A percentile compares a stretch with the other conserved stretches of the same genome.
Evolutionary conservation across 2,888 invertebrate species (phyloP).

Genomic region (Apantesis nais): DNA sequence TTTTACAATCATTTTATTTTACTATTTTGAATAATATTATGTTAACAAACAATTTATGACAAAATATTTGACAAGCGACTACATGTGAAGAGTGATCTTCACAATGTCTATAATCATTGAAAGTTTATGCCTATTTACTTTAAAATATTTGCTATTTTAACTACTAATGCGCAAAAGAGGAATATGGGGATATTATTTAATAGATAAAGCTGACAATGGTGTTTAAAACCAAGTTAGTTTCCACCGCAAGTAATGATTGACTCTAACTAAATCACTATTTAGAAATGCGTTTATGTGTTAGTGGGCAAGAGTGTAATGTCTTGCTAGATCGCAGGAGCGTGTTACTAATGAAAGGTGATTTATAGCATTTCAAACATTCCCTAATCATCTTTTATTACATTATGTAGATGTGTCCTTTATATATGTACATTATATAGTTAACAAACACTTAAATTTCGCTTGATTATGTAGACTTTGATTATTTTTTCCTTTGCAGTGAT

Average conservation of each 20-base stretch:
- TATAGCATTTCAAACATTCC: not conserved
- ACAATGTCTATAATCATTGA: slow-evolving; percentile 37
- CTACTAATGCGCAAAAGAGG: slow-evolving; percentile 49
- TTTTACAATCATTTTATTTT: slow-evolving; percentile 3
- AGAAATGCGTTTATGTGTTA: slow-evolving; percentile 52
- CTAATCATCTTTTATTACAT: not conserved
- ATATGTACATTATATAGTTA: no score
- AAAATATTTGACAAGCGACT: slow-evolving; percentile 2
- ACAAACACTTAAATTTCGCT: not conserved
- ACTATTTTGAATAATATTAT: not conserved
- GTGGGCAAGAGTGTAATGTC: slow-evolving; percentile 51
- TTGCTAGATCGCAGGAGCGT: slow-evolving; percentile 25
- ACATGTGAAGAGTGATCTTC: not conserved
- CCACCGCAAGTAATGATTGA: slow-evolving; percentile 51
- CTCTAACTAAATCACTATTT: slow-evolving; percentile 50
- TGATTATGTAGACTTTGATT: not conserved
- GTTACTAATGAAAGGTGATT: not conserved
- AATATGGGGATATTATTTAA: slow-evolving; percentile 53
- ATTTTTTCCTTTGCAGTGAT: no score
- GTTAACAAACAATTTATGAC: not conserved
- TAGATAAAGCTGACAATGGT: slow-evolving; percentile 56
- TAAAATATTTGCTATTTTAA: slow-evolving; percentile 42
- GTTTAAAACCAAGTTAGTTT: slow-evolving; percentile 54
- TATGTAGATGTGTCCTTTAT: no score
- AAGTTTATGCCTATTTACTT: slow-evolving; percentile 32